These are phyloP conservation scores for Eubasilissa splendida DNA, from an alignment of 2,888 invertebrate species.

Conservation along the genomic window DNA sequence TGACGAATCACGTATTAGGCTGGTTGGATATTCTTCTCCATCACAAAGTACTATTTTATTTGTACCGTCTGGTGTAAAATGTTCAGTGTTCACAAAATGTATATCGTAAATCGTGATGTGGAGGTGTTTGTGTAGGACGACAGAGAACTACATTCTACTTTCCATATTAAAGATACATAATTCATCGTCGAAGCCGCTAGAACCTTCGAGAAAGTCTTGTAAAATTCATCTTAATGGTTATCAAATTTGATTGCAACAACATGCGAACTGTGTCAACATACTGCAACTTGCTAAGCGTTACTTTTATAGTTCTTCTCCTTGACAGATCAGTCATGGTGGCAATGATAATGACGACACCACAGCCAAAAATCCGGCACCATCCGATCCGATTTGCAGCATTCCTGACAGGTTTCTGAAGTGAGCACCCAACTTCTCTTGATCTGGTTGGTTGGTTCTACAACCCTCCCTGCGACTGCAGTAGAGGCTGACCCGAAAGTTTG, in stretches of 20 bases:
- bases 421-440: too few relatives aligned
- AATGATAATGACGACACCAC: too few relatives aligned
- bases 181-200: slow-evolving; percentile 8
- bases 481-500: too few relatives aligned
- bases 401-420: too few relatives aligned
- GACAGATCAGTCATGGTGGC: too few relatives aligned
- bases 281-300: too few relatives aligned
- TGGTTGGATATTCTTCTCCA: neutral
- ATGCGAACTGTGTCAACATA: neutral
- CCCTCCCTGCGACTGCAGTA: too few relatives aligned
- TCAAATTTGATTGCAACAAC: neutral
- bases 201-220: slow-evolving; percentile 15
- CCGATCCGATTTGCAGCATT: too few relatives aligned
- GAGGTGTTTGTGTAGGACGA: slow-evolving; percentile 29
- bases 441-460: too few relatives aligned
- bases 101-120: slow-evolving; percentile 24
- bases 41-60: slow-evolving; percentile 1
- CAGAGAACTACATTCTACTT: slow-evolving; percentile 20
- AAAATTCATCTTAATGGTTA: neutral
- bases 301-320: too few relatives aligned
- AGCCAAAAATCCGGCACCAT: too few relatives aligned
- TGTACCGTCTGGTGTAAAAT: neutral
- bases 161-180: slow-evolving; percentile 15
- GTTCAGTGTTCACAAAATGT: slow-evolving; percentile 7
- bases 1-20: neutral